Evolutionary conservation across 2,113 vertebrate species (phyloP), one percentile per base, ranked within the genome.

Genomic region (Halcyon malimbica): DNA sequence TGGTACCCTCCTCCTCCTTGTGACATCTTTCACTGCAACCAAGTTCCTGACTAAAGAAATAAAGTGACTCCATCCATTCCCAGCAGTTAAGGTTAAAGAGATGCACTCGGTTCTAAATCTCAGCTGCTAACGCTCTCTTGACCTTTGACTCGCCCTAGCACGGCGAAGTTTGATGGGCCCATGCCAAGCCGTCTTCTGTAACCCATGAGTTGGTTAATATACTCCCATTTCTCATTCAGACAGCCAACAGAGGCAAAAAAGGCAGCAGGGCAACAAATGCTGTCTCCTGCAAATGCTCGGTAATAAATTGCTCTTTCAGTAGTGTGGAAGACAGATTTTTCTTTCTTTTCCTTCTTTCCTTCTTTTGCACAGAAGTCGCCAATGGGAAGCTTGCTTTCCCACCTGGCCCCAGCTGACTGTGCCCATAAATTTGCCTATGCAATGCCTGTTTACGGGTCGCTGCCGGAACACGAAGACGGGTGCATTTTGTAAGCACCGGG

Each of bases 251-350:
- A 98, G 97, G 97, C 83, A 96, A 86, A 96, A 96, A 98, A 98
- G 98, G 98, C 98, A 98, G 98, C 97, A 98, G 98, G 98, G 98
- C 98, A 98, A 98, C 98, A 98, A 98, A 98, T 97, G 98, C 98
- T 98, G 98, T 99, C 98, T 99, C 98, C 98, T 97, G 97, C 97
- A 98, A 99, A 98, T 98, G 98, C 97, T 98, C 87, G 68, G 98
- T 99, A 99, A 99, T 99, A 99, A 99, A 99, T 99, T 99, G 99
- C 98, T 98, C 98, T 98, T 99, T 99, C 98, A 98, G 98, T 97
- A 97, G 97, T 93, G 97, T 97, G 95, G 96, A 98, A 99, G 98
- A 99, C 98, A 98, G 97, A 98, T 99, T 99, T 98, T 98, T 97
- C 98, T 98, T 98, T 98, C 97, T 97, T 97, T 95, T 93, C 84